Evolutionary conservation across 2,113 vertebrate genomes (phyloP), one percentile per base, ranked within the genome.

Genomic region (Plectropomus leopardus): DNA sequence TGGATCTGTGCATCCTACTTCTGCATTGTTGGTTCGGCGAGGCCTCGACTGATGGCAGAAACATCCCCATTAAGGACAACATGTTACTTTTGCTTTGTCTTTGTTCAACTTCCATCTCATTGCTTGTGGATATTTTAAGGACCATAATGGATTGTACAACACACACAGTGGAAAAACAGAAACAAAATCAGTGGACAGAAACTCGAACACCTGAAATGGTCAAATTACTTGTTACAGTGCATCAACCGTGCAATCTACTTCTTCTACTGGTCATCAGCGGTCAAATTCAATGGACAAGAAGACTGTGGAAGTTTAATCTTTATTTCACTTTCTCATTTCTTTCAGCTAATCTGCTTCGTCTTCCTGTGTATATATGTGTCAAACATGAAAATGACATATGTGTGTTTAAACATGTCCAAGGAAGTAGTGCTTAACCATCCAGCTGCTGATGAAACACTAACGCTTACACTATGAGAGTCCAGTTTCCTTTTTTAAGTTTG

Each of bases 1-100:
- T 97, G 98, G 97, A 99, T 93, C 86, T 96, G 95, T 94, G 96
- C 94, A 94, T 96, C 94, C 96, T 95, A 95, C 95, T 96, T 95
- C 94, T 96, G 95, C 96, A 93, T 61, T 57, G 78, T 88, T 76
- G 73, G 36, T 40, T 40, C 9, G 36, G 36, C 36, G 36, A 40
- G 36, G 36, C 8, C 78, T 86, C 72, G 55, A 80, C 73, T 77
- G 68, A 83, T 63, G 70, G 85, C 79, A 84, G 84, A 86, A 84
- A 92, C 86, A 60, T 83, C 82, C 82, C 82, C 88, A 87, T 86
- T 13, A 65, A 84, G 83, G 85, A 76, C 84, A 84, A 71, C 78
- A 34, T 26, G 16, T 68, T 44, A 75, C 76, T 82, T 86, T 77
- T 17, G 77, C 44, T 77, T 80, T 76, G 70, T 77, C 28, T 83